Evolutionary conservation across 1,140 invertebrate genomes (phyloP).

Genomic region (Aphelinus certus): DNA sequence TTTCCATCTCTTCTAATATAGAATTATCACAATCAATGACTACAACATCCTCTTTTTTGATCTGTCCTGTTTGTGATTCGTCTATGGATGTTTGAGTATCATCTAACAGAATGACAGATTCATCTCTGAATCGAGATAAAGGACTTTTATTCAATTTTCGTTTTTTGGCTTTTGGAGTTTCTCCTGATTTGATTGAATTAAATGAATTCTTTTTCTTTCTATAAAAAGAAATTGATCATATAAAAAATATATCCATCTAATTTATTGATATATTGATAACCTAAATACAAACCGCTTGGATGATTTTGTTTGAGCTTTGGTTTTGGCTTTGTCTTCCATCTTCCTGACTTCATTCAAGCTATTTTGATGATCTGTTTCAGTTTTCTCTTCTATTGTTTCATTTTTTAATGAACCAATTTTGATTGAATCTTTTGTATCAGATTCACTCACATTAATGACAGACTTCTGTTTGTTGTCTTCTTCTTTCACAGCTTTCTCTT

Average conservation of each 20-base stretch:
- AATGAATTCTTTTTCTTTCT: conserved; percentile 6
- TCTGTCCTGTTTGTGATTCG: conserved; percentile 4
- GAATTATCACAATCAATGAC: conserved; percentile 16
- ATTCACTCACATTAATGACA: no score
- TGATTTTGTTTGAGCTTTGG: no score
- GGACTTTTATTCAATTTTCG: conserved; percentile 5
- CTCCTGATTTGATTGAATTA: background rate
- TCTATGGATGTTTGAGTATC: conserved; percentile 23
- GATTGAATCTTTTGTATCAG: no score
- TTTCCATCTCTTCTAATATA: conserved; percentile 3
- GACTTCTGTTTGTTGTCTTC: background rate
- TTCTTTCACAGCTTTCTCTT: background rate
- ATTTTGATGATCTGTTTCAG: no score
- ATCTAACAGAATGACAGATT: background rate
- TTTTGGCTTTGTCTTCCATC: no score
- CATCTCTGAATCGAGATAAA: conserved; percentile 11
- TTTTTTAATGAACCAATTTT: no score
- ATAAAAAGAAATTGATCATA: background rate
- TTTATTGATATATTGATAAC: no score
- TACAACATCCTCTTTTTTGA: conserved; percentile 20
- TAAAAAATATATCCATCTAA: background rate
- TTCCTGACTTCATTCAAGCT: no score
- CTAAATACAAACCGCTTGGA: no score
- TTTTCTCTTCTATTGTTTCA: no score
- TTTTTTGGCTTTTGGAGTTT: background rate